phyloP scores from a whole-genome alignment of 2,888 invertebrate genomes.

The Drosophila greeni region DNA sequence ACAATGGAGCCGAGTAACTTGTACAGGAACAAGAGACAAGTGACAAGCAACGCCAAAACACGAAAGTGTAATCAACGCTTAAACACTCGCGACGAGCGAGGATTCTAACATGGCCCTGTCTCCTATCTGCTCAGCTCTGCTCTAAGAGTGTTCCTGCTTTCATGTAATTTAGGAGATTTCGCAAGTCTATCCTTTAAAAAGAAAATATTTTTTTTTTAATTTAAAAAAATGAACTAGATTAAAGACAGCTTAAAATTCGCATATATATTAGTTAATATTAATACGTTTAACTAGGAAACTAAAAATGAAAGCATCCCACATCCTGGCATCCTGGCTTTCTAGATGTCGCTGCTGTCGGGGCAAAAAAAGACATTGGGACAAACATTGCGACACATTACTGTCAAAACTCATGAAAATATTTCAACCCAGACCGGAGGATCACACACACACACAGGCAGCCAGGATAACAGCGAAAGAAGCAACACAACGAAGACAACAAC shows the following conservation, averaged over 20 bases:
- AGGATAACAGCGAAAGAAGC: conserved; percentile 49
- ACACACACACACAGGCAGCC: conserved; percentile 20
- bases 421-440: conserved; percentile 59
- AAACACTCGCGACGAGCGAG: conserved; percentile 61
- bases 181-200: no score
- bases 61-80: conserved; percentile 74
- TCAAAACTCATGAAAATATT: conserved; percentile 74
- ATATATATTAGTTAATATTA: not conserved
- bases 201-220: accelerated
- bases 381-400: conserved; percentile 75
- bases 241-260: no score
- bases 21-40: conserved; percentile 47
- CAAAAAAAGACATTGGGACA: conserved; percentile 55
- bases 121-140: conserved; percentile 15
- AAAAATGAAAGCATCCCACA: not conserved
- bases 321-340: conserved; percentile 19
- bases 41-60: conserved; percentile 65
- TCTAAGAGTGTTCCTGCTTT: conserved; percentile 7
- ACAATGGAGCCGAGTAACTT: conserved; percentile 34
- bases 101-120: conserved; percentile 55
- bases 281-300: not conserved
- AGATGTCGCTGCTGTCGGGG: conserved; percentile 31
- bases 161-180: not conserved
- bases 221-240: not conserved
- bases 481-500: conserved; percentile 23